A percentile compares a stretch with the other conserved stretches of the same genome.
These are phyloP conservation scores for Nasonia vitripennis DNA, from an alignment of 1,140 invertebrate genomes.

Conservation along the genomic window DNA sequence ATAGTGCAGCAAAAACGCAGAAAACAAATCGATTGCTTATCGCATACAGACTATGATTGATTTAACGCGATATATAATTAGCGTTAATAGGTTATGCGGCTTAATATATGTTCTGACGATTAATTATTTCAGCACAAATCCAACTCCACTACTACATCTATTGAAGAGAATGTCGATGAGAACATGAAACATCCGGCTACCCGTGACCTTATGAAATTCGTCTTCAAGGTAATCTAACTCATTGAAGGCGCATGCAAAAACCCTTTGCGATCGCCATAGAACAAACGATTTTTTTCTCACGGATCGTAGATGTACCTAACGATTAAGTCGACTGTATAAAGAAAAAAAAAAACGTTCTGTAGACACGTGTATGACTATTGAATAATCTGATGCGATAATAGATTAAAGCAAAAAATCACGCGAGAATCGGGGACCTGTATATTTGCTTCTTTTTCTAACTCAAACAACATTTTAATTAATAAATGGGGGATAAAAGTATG, in stretches of 20 bases:
- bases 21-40: not conserved
- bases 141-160: not conserved
- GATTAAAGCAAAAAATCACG: too few relatives aligned
- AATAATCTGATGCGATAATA: not conserved
- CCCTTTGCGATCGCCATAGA: not conserved
- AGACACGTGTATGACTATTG: not conserved
- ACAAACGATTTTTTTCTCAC: not conserved
- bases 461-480: too few relatives aligned
- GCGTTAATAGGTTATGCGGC: not conserved
- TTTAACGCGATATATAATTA: not conserved
- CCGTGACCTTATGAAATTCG: constrained; percentile 74
- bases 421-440: too few relatives aligned
- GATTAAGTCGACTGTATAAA: too few relatives aligned
- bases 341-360: not conserved
- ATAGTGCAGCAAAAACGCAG: not conserved
- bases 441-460: too few relatives aligned
- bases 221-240: constrained; percentile 64
- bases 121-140: constrained; percentile 40
- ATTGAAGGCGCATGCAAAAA: not conserved
- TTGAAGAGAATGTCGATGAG: constrained; percentile 68
- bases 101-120: not conserved
- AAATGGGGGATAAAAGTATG: too few relatives aligned
- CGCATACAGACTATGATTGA: not conserved
- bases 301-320: too few relatives aligned
- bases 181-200: constrained; percentile 72